Base-by-base conservation (phyloP, 2,797 vertebrate genomes). In the Poecilia picta region DNA sequence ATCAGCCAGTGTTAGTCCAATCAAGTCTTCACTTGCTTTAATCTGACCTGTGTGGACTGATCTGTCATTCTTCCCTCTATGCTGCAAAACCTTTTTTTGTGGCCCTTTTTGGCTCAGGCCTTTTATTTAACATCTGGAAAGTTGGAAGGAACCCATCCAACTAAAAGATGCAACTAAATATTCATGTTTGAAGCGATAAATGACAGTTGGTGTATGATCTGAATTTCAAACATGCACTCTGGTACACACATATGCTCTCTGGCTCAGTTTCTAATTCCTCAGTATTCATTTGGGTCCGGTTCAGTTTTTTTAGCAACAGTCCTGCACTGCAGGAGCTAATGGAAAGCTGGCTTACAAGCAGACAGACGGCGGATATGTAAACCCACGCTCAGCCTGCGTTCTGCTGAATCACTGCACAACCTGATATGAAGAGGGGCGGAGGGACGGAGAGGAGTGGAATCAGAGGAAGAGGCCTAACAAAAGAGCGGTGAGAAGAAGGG, bases 341-440 rank as follows among this genome's bases (percentile, higher is more conserved):
- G 87, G 84, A 88, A 78, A 86, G 83, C 88, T 83, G 88, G 78
- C 87, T 84, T 86, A 86, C 66, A 76, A 80, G 84, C 76, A 82
- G 88, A 91, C 87, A 84, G 89, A 89, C 77, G 82, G 53, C 70
- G 81, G 84, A 80, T 87, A 78, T 57, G 89, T 83, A 90, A 71
- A 86, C 88, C 86, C 89, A 90, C 82, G 78, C 91, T 91, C 85
- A 83, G 85, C 82, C 87, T 79, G 88, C 83, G 87, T 93, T 94
- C 87, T 93, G 93, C 91, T 94, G 92, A 94, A 93, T 94, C 92
- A 94, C 89, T 88, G 85, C 87, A 88, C 81, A 88, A 91, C 87
- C 86, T 85, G 84, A 74, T 81, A 84, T 87, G 85, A 85, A 87
- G 84, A 39, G 47, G 72, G 57, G 57, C 28, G 57, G 59, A 33